Evolutionary conservation across 2,113 vertebrate species (phyloP).

Genomic region (Megatriorchis doriae): DNA sequence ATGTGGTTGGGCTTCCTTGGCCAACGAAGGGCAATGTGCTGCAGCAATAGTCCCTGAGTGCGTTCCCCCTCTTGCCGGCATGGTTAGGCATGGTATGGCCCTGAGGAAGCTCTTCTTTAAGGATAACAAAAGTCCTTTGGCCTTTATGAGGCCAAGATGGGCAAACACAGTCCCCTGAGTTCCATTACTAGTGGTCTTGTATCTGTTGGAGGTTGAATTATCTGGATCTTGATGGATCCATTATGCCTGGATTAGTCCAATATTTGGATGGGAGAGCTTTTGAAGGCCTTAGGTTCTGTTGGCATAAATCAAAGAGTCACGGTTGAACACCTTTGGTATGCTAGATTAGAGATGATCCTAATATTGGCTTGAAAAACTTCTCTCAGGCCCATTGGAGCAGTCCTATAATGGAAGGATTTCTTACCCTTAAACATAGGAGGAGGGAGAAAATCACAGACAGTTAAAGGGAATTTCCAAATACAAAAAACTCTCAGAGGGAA

Average conservation of each 20-base stretch:
- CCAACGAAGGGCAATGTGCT: rapidly evolving
- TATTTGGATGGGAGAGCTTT: neutral
- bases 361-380: neutral
- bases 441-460: neutral
- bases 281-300: neutral
- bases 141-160: neutral
- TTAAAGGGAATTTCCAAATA: neutral
- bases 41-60: neutral
- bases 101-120: neutral
- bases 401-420: neutral
- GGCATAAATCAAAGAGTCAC: neutral
- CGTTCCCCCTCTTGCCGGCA: rapidly evolving
- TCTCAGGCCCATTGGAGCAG: neutral
- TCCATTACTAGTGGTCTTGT: neutral
- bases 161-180: neutral
- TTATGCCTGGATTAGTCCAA: neutral
- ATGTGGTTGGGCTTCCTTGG: neutral
- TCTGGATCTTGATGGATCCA: neutral
- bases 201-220: neutral
- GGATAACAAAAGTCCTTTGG: neutral
- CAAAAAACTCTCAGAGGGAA: neutral
- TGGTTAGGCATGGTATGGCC: neutral
- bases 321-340: rapidly evolving
- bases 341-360: neutral
- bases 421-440: neutral